Evolutionary conservation across 2,888 invertebrate genomes (phyloP).

Genomic region (Spilosoma lubricipeda): DNA sequence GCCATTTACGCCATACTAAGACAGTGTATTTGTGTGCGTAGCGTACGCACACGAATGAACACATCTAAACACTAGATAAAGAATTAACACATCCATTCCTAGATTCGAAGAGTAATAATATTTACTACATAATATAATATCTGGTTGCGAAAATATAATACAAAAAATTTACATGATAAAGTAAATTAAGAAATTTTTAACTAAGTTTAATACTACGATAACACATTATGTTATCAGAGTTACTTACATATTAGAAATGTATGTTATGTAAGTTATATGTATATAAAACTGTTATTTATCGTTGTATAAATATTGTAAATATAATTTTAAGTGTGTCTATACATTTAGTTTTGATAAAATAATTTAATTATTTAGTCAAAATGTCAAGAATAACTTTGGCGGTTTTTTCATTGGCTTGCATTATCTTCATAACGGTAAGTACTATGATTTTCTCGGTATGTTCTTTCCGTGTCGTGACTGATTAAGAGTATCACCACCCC

Average conservation of each 20-base stretch:
- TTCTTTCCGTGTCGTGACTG: no score
- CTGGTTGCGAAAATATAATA: background rate
- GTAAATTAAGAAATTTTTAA: conserved; percentile 7
- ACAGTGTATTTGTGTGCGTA: background rate
- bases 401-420: conserved; percentile 20
- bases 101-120: background rate
- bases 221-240: conserved; percentile 27
- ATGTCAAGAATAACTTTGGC: conserved; percentile 39
- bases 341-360: conserved; percentile 24
- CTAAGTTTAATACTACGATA: background rate
- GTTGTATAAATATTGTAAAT: conserved; percentile 42
- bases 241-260: conserved; percentile 19
- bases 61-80: background rate
- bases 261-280: conserved; percentile 40
- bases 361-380: conserved; percentile 9
- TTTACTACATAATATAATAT: background rate
- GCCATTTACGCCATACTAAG: no score
- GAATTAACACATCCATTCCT: conserved; percentile 2
- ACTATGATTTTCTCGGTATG: background rate
- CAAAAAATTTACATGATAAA: background rate
- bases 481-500: no score
- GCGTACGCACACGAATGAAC: background rate
- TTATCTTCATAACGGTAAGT: conserved; percentile 39
- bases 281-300: conserved; percentile 46
- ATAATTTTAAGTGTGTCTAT: conserved; percentile 29